Evolutionary conservation across 2,113 vertebrate species (phyloP), one percentile per base, ranked within the genome.

Genomic region (Odontophorus gujanensis): DNA sequence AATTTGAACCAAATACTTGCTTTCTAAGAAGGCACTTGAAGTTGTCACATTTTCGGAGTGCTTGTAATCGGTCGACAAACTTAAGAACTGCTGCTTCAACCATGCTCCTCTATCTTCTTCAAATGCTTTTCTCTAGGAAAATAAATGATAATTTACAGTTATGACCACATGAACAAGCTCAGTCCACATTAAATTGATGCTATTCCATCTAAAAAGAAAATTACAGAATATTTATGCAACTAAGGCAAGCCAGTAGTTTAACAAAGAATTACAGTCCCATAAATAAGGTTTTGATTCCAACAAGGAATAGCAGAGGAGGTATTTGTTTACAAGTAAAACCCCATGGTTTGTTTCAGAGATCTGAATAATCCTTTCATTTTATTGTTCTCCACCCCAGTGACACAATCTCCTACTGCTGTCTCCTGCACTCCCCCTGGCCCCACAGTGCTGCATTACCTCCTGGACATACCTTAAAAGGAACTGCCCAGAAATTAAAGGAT

Each of bases 1-100:
- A 87, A 79, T 59, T 63, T 80, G 32, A 94, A 90, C 16, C 13
- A 87, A 95, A 80, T 96, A 98, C 99, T 98, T 96, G 98, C 99
- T 98, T 97, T 97, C 97, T 75, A 98, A 98, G 95, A 98, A 98
- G 98, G 98, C 98, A 98, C 98, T 98, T 95, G 98, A 97, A 96
- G 98, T 89, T 87, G 98, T 98, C 73, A 97, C 92, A 63, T 97
- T 97, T 85, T 99, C 98, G 73, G 97, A 97, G 89, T 97, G 98
- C 93, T 98, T 98, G 63, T 97, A 98, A 85, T 99, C 98, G 48
- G 98, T 98, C 91, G 99, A 99, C 98, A 99, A 98, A 95, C 98
- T 99, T 95, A 99, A 97, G 97, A 99, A 99, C 90, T 99, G 99
- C 67, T 99, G 99, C 95, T 99, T 99, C 82, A 99, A 96, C 99